Percentiles rank a stretch among this genome's conserved stretches.
Conservation (phyloP, 2,797 vertebrate genomes). For the Tapera naevia region DNA sequence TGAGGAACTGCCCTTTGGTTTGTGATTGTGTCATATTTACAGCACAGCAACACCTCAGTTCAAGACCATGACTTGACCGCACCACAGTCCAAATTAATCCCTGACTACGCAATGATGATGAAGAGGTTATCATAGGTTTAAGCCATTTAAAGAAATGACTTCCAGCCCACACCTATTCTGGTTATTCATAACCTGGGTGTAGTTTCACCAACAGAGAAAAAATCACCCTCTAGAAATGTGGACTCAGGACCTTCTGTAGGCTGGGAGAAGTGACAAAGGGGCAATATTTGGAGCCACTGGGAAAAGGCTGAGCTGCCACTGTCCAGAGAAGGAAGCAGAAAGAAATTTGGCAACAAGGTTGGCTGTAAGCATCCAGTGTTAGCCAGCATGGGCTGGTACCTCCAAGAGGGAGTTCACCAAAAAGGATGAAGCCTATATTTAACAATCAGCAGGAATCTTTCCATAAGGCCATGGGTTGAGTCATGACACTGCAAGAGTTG, state of each 20-base stretch:
- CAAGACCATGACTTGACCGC: not conserved
- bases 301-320: not conserved
- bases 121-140: constrained; percentile 1
- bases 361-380: not conserved
- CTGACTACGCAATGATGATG: not conserved
- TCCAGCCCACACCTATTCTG: constrained; percentile 26
- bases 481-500: not conserved
- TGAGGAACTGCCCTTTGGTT: not conserved
- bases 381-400: not conserved
- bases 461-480: not conserved
- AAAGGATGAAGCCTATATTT: not conserved
- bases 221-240: not conserved
- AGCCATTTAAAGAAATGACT: not conserved
- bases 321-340: not conserved
- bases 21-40: not conserved
- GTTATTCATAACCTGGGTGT: constrained; percentile 17
- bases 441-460: not conserved
- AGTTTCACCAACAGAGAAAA: constrained; percentile 17
- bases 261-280: not conserved
- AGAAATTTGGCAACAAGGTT: not conserved
- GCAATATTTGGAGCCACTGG: not conserved
- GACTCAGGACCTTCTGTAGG: not conserved
- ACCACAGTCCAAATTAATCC: not conserved
- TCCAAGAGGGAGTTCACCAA: not conserved
- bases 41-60: not conserved